Evolutionary conservation across 1,140 invertebrate species (phyloP), one percentile per base, ranked within the genome.

Genomic region (Brachionus manjavacas): DNA sequence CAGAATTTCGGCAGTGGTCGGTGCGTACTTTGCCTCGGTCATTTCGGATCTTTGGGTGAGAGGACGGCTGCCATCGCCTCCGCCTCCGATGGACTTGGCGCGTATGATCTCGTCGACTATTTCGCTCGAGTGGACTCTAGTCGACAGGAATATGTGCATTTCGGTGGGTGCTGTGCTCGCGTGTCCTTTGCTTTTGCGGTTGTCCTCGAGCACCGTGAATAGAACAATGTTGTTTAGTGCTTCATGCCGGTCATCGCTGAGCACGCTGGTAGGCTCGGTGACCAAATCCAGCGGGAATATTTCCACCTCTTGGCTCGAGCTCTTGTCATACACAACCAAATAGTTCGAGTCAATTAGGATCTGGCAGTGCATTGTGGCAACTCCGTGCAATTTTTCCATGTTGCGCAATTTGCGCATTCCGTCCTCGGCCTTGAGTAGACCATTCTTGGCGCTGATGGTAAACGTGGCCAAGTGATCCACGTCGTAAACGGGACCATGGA

Each of bases 291-390:
- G 93, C 0, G 96, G 95, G 90, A 99, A 99, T 86, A 94, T 92
- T 90, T 99, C 97, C 92, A 99, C 87, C 74, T 90, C 88, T 74
- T 90, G 97, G 95, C 89, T 95, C 95, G 85, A 95, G 96, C 90
- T 96, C 88, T 95, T 96, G 88, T 98, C 96, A 91, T 98, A 94
- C 74, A 98, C 95, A 23, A 97, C 92, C 81, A 98, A 93, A 93
- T 94, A 95, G 86, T 89, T 93, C 68, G 93, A 92, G 87, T 97
- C 95, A 52, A 98, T 89, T 86, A 94, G 93, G 43, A 98, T 90
- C 87, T 95, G 93, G 95, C 98, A 97, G 88, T 97, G 96, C 90
- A 99, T 97, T 43, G 96, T 98, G 96, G 96, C 99, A 88, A 99
- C 98, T 86, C 96, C 96, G 86, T 95, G 97, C 39, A 95, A 95